Base-by-base conservation (phyloP, 2,888 invertebrate species). In the Parasteatoda lunata region DNA sequence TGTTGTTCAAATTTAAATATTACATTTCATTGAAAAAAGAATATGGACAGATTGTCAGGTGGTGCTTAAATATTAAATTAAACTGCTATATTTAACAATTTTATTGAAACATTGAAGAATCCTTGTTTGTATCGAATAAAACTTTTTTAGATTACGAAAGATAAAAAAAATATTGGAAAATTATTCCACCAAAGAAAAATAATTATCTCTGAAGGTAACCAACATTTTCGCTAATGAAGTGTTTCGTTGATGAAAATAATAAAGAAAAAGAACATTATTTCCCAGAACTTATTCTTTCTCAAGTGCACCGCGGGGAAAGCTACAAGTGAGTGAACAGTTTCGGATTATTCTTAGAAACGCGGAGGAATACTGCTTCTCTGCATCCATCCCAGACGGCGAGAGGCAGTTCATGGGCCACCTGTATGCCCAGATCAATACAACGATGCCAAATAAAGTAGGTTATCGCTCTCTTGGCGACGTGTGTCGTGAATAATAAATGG, bases 391-490 rank as follows among this genome's bases (percentile, higher is more conserved):
- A 30, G n/a, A n/a, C 51, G 11, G 65, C 66, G 71, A n/a, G 11
- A 30, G 45, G 76, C 66, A 45, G 47, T 65, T 71, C 79, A 76
- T 48, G 85, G 64, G 85, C 85, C 85, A 85, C 85, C 85, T 85
- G 85, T 85, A 85, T 80, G 69, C n/a, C 79, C 79, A 54, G 79
- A 85, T 85, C 85, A 73, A 85, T 85, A 85, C 6, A 45, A 8
- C 30, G 66, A 30, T 45, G 71, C 77, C 72, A 54, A 5, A 49
- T 59, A 5, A 30, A 7, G 5, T 30, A 5, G 5, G 5, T n/a
- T 51, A 76, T n/a, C 71, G 45, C 76, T 54, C 13, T 4, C 64
- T 73, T 82, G 59, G 59, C 59, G 59, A 59, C 30, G 2, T 30
- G 30, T 30, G 30, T 30, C 30, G 30, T 30, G 30, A 30, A 30